Conservation (phyloP, 1,140 invertebrate genomes). For the Drosophila seguyi region DNA sequence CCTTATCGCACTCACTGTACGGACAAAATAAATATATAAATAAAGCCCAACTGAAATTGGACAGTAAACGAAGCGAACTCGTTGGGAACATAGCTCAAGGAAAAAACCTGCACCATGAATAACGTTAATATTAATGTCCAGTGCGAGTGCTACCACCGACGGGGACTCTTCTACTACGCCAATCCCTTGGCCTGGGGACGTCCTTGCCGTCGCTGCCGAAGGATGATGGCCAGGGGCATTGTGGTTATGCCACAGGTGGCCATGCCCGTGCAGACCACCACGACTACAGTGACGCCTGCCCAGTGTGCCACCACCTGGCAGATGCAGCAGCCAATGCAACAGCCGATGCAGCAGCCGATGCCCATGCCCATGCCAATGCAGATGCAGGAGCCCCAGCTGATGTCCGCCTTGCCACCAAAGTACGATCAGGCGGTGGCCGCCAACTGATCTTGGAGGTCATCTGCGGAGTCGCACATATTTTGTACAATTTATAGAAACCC, state of each 20-base stretch:
- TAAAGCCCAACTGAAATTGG: not conserved
- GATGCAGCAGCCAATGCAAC: slow-evolving; percentile 2
- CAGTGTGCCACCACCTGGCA: slow-evolving; percentile 40
- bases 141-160: slow-evolving; percentile 64
- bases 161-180: slow-evolving; percentile 32
- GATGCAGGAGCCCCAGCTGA: not conserved
- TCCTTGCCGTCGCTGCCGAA: slow-evolving; percentile 61
- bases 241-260: slow-evolving; percentile 10
- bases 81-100: not conserved
- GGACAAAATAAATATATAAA: slow-evolving; percentile 6
- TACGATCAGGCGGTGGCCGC: slow-evolving; percentile 36
- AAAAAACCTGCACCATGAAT: slow-evolving; percentile 14
- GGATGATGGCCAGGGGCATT: slow-evolving; percentile 60
- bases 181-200: slow-evolving; percentile 49
- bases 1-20: slow-evolving; percentile 18
- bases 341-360: not conserved
- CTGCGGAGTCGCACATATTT: slow-evolving; percentile 1
- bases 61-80: slow-evolving; percentile 7
- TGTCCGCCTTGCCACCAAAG: slow-evolving; percentile 42
- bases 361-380: slow-evolving; percentile 7
- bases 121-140: slow-evolving; percentile 50
- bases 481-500: not conserved
- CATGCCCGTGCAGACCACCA: slow-evolving; percentile 30
- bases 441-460: slow-evolving; percentile 12
- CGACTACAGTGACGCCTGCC: slow-evolving; percentile 41